Base-by-base conservation (phyloP, 2,797 vertebrate species). In the Microctenopoma lineatum region DNA sequence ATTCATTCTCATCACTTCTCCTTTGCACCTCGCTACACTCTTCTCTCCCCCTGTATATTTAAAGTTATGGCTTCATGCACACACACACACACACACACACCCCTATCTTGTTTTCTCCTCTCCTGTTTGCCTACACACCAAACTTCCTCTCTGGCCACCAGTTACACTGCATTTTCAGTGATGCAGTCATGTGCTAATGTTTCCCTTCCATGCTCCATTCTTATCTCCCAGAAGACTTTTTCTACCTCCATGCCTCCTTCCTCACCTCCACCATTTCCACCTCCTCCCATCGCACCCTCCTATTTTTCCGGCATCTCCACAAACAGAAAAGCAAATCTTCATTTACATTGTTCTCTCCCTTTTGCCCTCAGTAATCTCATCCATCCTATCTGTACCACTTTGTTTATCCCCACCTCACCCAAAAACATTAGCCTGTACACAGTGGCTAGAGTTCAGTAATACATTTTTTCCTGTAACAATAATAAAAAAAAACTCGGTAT, bases 1-100 rank as follows among this genome's bases (percentile, higher is more conserved):
- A 85, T 86, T 82, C 80, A 84, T 88, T 79, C 84, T 87, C 85
- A 86, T 90, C 66, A 75, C 81, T 60, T 75, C 59, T 47, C 15
- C 68, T 76, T 71, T 1, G 42, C 83, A 75, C 80, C 39, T 87
- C 32, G 1, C 56, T 75, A 67, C 66, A 48, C 73, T 69, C 66
- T 74, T 69, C 66, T 63, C 56, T 36, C 51, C 45, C 26, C 18
- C 57, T 68, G 36, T 73, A 57, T 34, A 54, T 54, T 21, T 47
- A 21, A 27, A 42, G n/a, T 53, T 59, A 39, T 59, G 21, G 8
- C 48, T 57, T 44, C 56, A 46, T 51, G 34, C 9, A 3, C 50
- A 15, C 34, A 21, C 48, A 41, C 66, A 41, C 39, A 32, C 59
- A 71, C 34, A 64, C 48, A 68, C 57, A 66, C 9, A 27, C 45